Conservation (phyloP, 2,113 vertebrate genomes). For the pig (Sus scrofa) region T2T-Sscrofa CM000816.6:34399501-34400000, state of each 20-base stretch:
- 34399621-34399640: not conserved
- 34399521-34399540: not conserved
- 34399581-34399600: conserved; percentile 62
- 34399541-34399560: conserved; percentile 28
- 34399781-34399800: no score
- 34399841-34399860: not conserved
- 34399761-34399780: no score
- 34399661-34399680: no score
- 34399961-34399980: not conserved
- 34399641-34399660: no score
- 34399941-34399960: not conserved
- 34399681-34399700: no score
- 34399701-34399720: no score
- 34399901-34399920: conserved; percentile 24
- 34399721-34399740: no score
- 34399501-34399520: conserved; percentile 6
- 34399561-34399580: conserved; percentile 17
- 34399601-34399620: not conserved
- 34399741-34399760: no score
- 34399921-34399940: not conserved
- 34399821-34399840: conserved; percentile 47
- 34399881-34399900: conserved; percentile 39
- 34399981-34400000: not conserved
- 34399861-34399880: conserved; percentile 50
- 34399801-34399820: conserved; percentile 23